phyloP scores from a whole-genome alignment of 2,113 vertebrate species.

The Rhipidura dahli region DNA sequence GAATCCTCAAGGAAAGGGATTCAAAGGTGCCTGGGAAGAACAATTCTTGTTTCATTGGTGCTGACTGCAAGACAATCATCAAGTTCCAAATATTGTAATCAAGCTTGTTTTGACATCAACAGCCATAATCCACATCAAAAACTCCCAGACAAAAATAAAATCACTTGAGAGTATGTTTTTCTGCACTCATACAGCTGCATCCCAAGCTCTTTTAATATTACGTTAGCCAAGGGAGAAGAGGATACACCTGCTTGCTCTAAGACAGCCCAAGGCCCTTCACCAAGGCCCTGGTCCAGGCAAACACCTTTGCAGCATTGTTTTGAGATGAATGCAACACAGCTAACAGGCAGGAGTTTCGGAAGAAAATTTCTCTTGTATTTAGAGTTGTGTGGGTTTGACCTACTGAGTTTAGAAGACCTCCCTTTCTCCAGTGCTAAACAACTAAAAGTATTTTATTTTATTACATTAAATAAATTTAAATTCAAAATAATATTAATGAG shows the following conservation, averaged over 20 bases:
- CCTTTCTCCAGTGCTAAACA: not conserved
- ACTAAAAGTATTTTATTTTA: not conserved
- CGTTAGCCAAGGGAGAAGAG: not conserved
- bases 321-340: not conserved
- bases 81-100: not conserved
- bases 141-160: not conserved
- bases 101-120: not conserved
- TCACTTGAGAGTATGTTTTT: not conserved
- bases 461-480: not conserved
- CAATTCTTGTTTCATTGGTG: not conserved
- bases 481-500: not conserved
- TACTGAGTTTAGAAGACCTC: not conserved
- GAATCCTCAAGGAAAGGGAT: not conserved
- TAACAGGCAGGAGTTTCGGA: not conserved
- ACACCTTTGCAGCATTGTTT: not conserved
- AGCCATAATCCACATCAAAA: not conserved
- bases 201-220: not conserved
- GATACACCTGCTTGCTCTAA: not conserved
- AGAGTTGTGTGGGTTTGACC: accelerated
- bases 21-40: not conserved
- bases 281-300: not conserved
- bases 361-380: not conserved
- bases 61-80: not conserved
- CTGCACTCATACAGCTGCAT: not conserved
- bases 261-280: not conserved